Evolutionary conservation across 2,888 invertebrate genomes (phyloP).

Genomic region (Philaethria dido): DNA sequence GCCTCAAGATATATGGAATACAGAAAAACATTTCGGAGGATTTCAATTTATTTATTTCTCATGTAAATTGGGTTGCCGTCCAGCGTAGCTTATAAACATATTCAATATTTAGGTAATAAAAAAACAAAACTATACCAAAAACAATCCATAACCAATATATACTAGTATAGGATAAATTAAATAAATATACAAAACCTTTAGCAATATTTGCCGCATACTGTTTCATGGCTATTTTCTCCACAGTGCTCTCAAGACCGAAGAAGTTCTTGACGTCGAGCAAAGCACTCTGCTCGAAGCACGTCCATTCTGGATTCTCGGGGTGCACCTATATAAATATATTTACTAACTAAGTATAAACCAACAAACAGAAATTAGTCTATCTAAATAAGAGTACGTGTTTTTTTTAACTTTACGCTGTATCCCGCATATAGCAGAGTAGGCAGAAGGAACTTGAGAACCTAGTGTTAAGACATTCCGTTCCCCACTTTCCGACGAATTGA

Average conservation of each 20-base stretch:
- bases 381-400: background rate
- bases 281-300: conserved; percentile 97
- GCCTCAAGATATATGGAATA: background rate
- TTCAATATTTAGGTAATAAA: no score
- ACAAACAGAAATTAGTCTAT: background rate
- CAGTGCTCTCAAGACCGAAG: conserved; percentile 96
- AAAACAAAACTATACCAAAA: no score
- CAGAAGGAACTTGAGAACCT: no score
- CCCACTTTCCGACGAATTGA: no score
- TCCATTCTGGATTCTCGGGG: conserved; percentile 97
- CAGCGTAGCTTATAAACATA: no score
- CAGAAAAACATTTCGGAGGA: no score
- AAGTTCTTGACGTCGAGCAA: conserved; percentile 96
- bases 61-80: no score
- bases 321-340: conserved; percentile 86
- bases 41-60: no score
- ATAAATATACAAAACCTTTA: conserved; percentile 72
- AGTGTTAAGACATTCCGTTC: no score
- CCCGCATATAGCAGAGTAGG: no score
- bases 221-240: conserved; percentile 98
- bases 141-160: no score
- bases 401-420: no score
- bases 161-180: background rate
- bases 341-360: background rate
- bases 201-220: conserved; percentile 95